phyloP scores from a whole-genome alignment of 2,113 vertebrate genomes.

The Dromaius novaehollandiae region DNA sequence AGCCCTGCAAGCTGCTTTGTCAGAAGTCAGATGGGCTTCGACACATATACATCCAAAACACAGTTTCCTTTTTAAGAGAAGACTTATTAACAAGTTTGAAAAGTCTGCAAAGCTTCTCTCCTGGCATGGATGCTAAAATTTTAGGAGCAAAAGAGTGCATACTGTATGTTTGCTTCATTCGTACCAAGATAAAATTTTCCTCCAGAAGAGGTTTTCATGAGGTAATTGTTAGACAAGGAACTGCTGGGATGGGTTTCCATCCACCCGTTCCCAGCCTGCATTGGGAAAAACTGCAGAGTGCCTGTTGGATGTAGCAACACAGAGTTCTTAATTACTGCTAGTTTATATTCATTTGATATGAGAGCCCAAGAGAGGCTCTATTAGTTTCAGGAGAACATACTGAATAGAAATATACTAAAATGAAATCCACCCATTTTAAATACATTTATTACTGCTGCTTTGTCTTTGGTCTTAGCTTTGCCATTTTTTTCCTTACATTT shows the following conservation, averaged over 20 bases:
- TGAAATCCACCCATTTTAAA: slow-evolving; percentile 43
- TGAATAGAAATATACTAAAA: slow-evolving; percentile 36
- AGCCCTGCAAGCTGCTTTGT: neutral
- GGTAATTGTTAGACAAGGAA: neutral
- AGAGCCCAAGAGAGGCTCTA: neutral
- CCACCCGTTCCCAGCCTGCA: neutral
- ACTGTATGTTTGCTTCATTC: neutral
- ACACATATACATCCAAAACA: neutral
- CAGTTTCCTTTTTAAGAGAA: neutral
- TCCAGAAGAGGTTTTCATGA: neutral
- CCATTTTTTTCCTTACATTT: slow-evolving; percentile 8
- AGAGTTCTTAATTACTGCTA: neutral
- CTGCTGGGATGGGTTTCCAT: neutral
- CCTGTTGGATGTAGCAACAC: neutral
- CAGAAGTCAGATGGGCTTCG: neutral
- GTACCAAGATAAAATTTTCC: neutral
- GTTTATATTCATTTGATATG: neutral
- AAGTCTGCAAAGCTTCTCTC: neutral
- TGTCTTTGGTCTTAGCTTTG: slow-evolving; percentile 47
- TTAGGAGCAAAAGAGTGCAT: neutral
- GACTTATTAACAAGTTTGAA: neutral
- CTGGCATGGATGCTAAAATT: neutral
- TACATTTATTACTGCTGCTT: slow-evolving; percentile 62
- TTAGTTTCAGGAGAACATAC: slow-evolving; percentile 55
- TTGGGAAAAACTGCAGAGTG: neutral